Conservation (phyloP, 2,797 vertebrate genomes). For the Myiotriccus ornatus region DNA sequence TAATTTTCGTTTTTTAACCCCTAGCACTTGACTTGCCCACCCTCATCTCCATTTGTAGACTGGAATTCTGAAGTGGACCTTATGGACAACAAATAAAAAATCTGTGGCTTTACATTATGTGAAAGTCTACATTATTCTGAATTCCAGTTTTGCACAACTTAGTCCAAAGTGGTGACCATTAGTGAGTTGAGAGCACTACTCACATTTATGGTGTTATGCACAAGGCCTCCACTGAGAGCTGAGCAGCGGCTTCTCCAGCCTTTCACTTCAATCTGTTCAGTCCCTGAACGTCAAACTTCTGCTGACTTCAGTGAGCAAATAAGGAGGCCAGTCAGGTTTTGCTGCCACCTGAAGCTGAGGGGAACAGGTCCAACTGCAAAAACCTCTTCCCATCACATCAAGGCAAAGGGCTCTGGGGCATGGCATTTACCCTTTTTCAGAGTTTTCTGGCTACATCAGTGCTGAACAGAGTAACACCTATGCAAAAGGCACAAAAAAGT, state of each 20-base stretch:
- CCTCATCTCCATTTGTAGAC: background rate
- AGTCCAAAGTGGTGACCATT: background rate
- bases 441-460: background rate
- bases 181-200: background rate
- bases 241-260: background rate
- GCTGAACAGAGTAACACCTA: background rate
- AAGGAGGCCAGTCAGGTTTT: background rate
- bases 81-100: background rate
- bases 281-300: background rate
- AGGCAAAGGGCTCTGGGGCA: background rate
- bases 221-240: accelerated
- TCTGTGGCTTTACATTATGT: background rate
- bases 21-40: background rate
- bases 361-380: background rate
- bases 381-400: background rate
- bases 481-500: background rate
- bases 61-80: background rate
- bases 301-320: background rate
- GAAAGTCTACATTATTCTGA: background rate
- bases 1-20: background rate
- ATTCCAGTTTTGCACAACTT: background rate
- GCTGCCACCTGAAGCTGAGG: background rate
- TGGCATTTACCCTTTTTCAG: background rate
- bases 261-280: background rate
- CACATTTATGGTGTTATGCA: accelerated